Evolutionary conservation across 2,888 invertebrate genomes (phyloP).

Genomic region (Drosophila subsilvestris): DNA sequence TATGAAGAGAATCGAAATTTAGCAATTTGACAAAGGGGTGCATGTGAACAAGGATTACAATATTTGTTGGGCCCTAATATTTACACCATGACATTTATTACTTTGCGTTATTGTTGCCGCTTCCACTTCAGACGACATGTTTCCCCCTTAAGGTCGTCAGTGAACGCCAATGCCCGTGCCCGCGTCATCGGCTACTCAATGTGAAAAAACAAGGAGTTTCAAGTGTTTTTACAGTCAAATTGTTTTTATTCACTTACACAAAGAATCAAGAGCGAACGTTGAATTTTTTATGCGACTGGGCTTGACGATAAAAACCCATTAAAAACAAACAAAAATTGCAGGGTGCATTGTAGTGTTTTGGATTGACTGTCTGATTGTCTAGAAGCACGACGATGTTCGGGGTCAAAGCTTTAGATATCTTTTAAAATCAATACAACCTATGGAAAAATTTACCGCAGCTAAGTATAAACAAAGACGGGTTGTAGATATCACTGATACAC

Average conservation of each 20-base stretch:
- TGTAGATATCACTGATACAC: not conserved
- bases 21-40: conserved; percentile 59
- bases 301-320: conserved; percentile 43
- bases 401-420: not conserved
- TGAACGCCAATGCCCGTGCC: conserved; percentile 16
- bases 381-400: not conserved
- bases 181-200: conserved; percentile 37
- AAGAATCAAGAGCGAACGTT: conserved; percentile 59
- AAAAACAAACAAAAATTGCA: conserved; percentile 37
- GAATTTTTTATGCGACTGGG: conserved; percentile 16
- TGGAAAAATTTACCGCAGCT: not conserved
- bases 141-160: conserved; percentile 41
- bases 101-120: conserved; percentile 48
- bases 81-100: conserved; percentile 71
- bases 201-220: conserved; percentile 71
- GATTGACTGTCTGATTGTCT: conserved; percentile 40
- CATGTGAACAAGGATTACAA: conserved; percentile 63
- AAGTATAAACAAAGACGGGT: not conserved
- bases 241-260: conserved; percentile 76
- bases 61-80: conserved; percentile 61
- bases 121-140: conserved; percentile 38
- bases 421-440: not conserved
- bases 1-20: conserved; percentile 7
- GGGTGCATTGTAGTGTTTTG: conserved; percentile 49
- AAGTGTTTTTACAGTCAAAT: conserved; percentile 76